Base-by-base conservation (phyloP, 2,113 vertebrate species). In the Phrynocephalus versicolor region DNA sequence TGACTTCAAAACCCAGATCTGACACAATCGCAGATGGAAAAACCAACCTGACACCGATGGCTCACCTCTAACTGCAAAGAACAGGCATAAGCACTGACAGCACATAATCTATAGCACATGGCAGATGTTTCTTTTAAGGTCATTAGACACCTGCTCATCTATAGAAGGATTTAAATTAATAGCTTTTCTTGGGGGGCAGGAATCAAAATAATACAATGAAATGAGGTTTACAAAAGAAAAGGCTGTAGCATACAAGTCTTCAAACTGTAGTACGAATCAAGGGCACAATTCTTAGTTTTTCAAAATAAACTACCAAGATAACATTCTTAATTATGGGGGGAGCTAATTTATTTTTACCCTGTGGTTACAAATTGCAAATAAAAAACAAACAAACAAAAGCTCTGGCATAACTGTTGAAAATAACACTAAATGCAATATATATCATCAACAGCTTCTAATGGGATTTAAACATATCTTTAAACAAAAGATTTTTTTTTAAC, bases 141-240 rank as follows among this genome's bases (percentile, higher is more conserved):
- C 90, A 92, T 80, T 94, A 92, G 91, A 88, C 81, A 88, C 84
- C 37, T 86, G 91, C 92, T 88, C 91, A 94, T 39, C 65, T 0
- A 83, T 37, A 93, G 21, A 82, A 93, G 86, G 94, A 93, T 83
- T n/a, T 92, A 94, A 94, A 94, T 93, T 92, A 93, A 86, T 78
- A 81, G 27, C 10, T 1, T 58, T 87, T 18, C 39, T 73, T 75
- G 83, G 69, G 5, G 10, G 23, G 82, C 2, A 35, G 91, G 90
- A 90, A 88, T 16, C 65, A 1, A 37, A 89, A 89, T 62, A 86
- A 87, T 86, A 45, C 72, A 82, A 93, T 87, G 69, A 82, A 88
- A 86, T 64, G 0, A 86, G 81, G 89, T 83, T 70, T 41, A 39
- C 88, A 64, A 58, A 27, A 88, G 85, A 84, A 86, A 8, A 70